Evolutionary conservation across 2,113 vertebrate genomes (phyloP), one percentile per base, ranked within the genome.

Genomic region (Motacilla alba): DNA sequence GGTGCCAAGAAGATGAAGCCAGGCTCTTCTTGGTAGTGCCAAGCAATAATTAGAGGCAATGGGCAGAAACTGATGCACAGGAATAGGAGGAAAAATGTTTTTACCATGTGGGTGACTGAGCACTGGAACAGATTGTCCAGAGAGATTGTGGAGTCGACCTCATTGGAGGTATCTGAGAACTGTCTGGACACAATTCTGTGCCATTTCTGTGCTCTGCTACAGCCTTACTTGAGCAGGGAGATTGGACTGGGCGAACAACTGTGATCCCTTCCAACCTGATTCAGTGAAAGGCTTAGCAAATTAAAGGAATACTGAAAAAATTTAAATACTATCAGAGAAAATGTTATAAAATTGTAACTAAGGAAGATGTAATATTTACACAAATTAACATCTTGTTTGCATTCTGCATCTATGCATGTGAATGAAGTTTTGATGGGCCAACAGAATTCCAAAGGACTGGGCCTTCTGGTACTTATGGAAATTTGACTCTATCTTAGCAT

Each of bases 101-200:
- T 69, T 53, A 23, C 7, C 1, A 1, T 30, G 23, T 5, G 1
- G 23, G 10, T 60, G 22, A 60, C 39, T 0, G 0, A 46, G 33
- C 55, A 39, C 19, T 62, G n/a, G 27, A 69, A 39, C 24, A 62
- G 55, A 19, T 62, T 46, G 28, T 46, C 33, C 47, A 69, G 47
- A 78, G 64, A 53, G 23, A 26, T 13, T 62, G 23, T 78, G 64
- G 66, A 53, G 33, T 53, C 7, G 30, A 18, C 33, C 39, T 53
- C 23, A 16, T 23, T 53, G n/a, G 39, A 46, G 28, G 20, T 47
- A 11, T 13, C 39, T 0, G 1, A 69, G n/a, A 78, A 53, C 41
- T 46, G 15, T 52, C 55, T 69, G 64, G 23, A 39, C n/a, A 30
- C 23, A 46, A 23, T 69, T 50, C 55, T 78, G 19, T 53, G 55